A percentile compares a stretch with the other conserved stretches of the same genome.
These are phyloP conservation scores for Hesperia comma DNA, from an alignment of 2,888 invertebrate genomes.

Conservation along the genomic window DNA sequence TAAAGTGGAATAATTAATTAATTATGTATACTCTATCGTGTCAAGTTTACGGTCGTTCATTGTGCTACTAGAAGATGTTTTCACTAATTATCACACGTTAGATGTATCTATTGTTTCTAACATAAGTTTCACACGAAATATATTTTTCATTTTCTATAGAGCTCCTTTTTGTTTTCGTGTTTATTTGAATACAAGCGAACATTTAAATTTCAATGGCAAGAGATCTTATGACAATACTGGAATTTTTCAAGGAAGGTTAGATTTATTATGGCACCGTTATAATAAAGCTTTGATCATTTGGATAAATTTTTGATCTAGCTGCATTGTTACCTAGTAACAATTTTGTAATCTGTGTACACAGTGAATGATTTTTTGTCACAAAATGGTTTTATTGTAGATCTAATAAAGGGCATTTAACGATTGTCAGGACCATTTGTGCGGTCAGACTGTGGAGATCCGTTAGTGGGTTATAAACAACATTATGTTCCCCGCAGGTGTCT, in stretches of 20 bases:
- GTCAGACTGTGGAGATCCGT: background rate
- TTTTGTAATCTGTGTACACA: too few relatives aligned
- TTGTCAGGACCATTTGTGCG: background rate
- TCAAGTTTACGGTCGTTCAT: slow-evolving; percentile 62
- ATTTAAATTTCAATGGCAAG: background rate
- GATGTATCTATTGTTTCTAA: slow-evolving; percentile 37
- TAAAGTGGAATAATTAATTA: slow-evolving; percentile 34
- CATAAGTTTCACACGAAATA: slow-evolving; percentile 23
- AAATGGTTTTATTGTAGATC: background rate
- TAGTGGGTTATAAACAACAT: background rate
- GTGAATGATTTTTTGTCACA: background rate
- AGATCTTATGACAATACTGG: background rate
- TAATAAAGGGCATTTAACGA: background rate
- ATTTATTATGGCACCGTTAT: too few relatives aligned
- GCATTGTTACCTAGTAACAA: too few relatives aligned
- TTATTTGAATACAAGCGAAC: slow-evolving; percentile 1
- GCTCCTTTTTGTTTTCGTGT: slow-evolving; percentile 6
- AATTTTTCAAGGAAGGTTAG: background rate
- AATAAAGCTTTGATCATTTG: too few relatives aligned
- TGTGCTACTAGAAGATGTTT: slow-evolving; percentile 51
- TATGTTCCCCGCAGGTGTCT: background rate
- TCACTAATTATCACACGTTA: slow-evolving; percentile 50
- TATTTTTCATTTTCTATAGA: slow-evolving; percentile 26
- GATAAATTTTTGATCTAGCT: too few relatives aligned
- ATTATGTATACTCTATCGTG: slow-evolving; percentile 45